phyloP scores from a whole-genome alignment of 2,888 invertebrate species.

The Oeneis ivallda region DNA sequence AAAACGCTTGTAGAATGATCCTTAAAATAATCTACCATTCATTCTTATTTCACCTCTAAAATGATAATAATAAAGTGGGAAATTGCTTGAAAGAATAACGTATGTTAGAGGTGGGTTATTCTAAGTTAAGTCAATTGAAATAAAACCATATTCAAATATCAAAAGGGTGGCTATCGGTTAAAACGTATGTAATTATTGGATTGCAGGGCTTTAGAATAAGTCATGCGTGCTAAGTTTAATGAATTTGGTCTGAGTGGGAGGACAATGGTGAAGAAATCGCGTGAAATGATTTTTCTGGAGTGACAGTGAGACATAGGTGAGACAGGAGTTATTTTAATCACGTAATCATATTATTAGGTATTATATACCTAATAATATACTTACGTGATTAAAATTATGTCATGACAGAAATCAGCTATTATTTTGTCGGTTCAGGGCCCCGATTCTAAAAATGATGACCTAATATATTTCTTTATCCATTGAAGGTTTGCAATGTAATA shows the following conservation, averaged over 20 bases:
- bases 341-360: too few species aligned
- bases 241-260: slow-evolving; percentile 65
- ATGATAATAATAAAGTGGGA: slow-evolving; percentile 18
- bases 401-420: too few species aligned
- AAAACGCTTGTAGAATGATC: slow-evolving; percentile 43
- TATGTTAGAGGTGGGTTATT: slow-evolving; percentile 27
- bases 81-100: not conserved
- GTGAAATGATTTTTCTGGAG: slow-evolving; percentile 30
- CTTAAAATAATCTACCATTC: slow-evolving; percentile 39
- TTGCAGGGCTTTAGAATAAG: slow-evolving; percentile 61
- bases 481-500: too few species aligned
- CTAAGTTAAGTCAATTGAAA: slow-evolving; percentile 61
- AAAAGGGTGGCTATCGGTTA: slow-evolving; percentile 72
- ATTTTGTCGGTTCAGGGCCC: too few species aligned
- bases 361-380: not conserved
- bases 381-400: not conserved
- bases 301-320: slow-evolving; percentile 1
- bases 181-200: slow-evolving; percentile 79
- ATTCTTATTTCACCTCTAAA: slow-evolving; percentile 33
- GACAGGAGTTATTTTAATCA: too few species aligned
- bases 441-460: too few species aligned
- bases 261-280: slow-evolving; percentile 44
- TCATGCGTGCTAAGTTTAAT: slow-evolving; percentile 73
- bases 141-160: slow-evolving; percentile 77
- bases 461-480: too few species aligned